Evolutionary conservation across 2,113 vertebrate genomes (phyloP), one percentile per base, ranked within the genome.

Genomic region (Origma solitaria): DNA sequence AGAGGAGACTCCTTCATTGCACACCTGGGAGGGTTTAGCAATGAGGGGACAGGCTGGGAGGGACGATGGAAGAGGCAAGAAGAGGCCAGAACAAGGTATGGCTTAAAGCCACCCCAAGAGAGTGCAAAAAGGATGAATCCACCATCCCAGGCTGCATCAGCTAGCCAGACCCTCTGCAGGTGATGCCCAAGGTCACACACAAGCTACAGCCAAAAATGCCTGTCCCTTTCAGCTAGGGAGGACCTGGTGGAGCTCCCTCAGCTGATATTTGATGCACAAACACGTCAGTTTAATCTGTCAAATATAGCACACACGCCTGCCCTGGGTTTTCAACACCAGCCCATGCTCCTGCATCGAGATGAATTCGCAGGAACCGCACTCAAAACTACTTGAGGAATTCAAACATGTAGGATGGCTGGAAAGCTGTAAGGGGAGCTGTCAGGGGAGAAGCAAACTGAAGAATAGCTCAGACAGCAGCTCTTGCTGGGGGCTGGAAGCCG

Each of bases 231-330:
- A 75, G 35, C 38, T 16, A 6, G 50, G 24, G 8, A n/a, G 25
- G 62, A n/a, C 17, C 58, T 35, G 44, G 13, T 37, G 33, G 17
- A 13, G 19, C 15, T 73, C 30, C 54, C n/a, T 35, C 42, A 18
- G 42, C 50, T 64, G 9, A 8, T 31, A 35, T 24, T 33, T 38
- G 33, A 47, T 42, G 40, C 62, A 25, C 16, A 86, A 81, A 77
- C 11, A 4, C 0, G 2, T 45, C 86, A 23, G 12, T 49, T 73
- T 27, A 65, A 20, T 23, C 45, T 3, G 1, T 21, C 62, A 76
- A 49, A 64, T 6, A 24, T 0, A 51, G 16, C 44, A 44, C 23
- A 0, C 8, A 7, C 1, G 0, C 69, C 44, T 13, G 6, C 1
- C n/a, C 57, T 35, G 21, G 16, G 7, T 40, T 65, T 72, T 30